Evolutionary conservation across 2,797 vertebrate genomes (phyloP).

Genomic region (Xenops minutus): DNA sequence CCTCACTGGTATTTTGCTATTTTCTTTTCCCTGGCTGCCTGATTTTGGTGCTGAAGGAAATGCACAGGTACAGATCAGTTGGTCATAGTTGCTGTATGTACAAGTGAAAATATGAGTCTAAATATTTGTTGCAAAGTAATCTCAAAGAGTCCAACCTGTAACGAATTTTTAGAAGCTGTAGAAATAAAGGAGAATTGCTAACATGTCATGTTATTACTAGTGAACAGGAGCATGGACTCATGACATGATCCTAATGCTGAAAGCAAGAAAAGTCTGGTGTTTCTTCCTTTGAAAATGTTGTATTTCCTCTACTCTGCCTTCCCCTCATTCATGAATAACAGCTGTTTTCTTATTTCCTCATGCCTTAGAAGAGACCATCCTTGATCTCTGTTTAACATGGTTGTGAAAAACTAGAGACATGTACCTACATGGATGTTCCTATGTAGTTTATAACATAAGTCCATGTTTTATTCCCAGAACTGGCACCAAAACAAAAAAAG

Average conservation of each 20-base stretch:
- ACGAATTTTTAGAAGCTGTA: background rate
- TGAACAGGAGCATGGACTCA: background rate
- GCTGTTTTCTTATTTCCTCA: background rate
- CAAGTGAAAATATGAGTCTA: background rate
- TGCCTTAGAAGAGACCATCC: background rate
- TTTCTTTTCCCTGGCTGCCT: background rate
- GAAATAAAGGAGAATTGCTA: background rate
- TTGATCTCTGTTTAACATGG: background rate
- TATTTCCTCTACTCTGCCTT: no score
- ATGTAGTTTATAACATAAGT: background rate
- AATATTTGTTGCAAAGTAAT: background rate
- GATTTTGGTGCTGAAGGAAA: background rate
- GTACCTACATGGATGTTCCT: background rate
- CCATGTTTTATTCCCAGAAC: background rate
- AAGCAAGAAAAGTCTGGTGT: background rate
- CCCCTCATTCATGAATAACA: background rate
- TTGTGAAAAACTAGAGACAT: background rate
- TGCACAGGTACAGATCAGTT: background rate
- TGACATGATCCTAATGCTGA: background rate
- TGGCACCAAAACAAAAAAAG: background rate
- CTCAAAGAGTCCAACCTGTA: background rate
- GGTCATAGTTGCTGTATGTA: background rate
- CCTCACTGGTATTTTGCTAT: background rate
- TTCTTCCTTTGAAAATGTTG: background rate
- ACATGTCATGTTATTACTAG: background rate